phyloP scores from a whole-genome alignment of 2,113 vertebrate genomes.

The Ictidomys tridecemlineatus region DNA sequence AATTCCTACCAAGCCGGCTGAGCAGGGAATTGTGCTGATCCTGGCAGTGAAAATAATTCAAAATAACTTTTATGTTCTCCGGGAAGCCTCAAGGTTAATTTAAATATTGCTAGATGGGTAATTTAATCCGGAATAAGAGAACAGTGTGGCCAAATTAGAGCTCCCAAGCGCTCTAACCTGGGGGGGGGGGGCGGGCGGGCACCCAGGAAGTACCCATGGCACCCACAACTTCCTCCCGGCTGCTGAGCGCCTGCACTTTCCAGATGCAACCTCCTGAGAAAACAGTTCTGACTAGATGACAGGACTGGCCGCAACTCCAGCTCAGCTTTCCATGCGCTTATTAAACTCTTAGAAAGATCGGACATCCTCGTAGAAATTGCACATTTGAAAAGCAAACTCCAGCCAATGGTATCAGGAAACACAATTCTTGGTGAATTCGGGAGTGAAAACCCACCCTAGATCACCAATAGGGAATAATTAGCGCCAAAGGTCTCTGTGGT shows the following conservation, averaged over 20 bases:
- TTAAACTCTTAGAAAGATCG: conserved; percentile 63
- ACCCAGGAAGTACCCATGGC: conserved; percentile 71
- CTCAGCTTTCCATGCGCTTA: conserved; percentile 76
- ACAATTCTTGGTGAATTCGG: not conserved
- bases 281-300: conserved; percentile 81
- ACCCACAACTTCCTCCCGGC: conserved; percentile 57
- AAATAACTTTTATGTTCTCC: conserved; percentile 88
- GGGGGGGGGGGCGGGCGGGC: conserved; percentile 64
- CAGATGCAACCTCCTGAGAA: conserved; percentile 81
- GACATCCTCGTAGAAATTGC: conserved; percentile 53
- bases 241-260: conserved; percentile 51
- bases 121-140: conserved; percentile 87
- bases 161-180: conserved; percentile 76
- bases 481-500: not conserved
- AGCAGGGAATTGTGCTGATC: conserved; percentile 86
- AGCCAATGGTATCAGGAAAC: not conserved
- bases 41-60: conserved; percentile 86
- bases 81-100: conserved; percentile 88
- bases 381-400: conserved; percentile 38
- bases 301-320: conserved; percentile 73
- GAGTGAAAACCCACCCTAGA: not conserved
- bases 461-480: not conserved
- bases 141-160: conserved; percentile 86
- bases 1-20: conserved; percentile 84
- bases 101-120: conserved; percentile 88